phyloP scores from a whole-genome alignment of 2,113 vertebrate species.

The Natator depressus region DNA sequence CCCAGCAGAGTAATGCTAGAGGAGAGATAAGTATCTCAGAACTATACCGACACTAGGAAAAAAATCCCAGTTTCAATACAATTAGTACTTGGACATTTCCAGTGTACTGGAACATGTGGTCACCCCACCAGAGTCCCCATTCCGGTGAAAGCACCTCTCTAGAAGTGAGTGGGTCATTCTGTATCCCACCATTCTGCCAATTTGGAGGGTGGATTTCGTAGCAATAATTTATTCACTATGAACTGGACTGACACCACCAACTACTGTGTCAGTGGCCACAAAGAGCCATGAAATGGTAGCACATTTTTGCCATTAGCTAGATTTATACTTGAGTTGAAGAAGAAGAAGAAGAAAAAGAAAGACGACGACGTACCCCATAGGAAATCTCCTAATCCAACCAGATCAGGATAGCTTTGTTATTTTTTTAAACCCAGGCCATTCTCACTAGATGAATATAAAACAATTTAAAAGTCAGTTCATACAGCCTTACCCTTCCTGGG shows the following conservation, averaged over 20 bases:
- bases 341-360: constrained; percentile 7
- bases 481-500: rapidly evolving
- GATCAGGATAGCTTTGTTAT: neutral
- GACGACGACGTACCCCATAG: neutral
- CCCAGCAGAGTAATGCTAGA: neutral
- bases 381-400: neutral
- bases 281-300: neutral
- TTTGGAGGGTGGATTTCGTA: too few species aligned
- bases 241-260: neutral
- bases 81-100: too few species aligned
- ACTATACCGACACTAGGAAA: too few species aligned
- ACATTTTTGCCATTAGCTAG: neutral
- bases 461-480: neutral
- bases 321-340: constrained; percentile 4
- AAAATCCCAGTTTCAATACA: too few species aligned
- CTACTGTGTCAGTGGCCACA: neutral
- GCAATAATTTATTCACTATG: too few species aligned
- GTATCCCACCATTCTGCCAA: too few species aligned
- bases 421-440: neutral
- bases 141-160: too few species aligned
- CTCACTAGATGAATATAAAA: neutral
- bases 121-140: too few species aligned
- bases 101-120: too few species aligned
- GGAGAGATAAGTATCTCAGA: too few species aligned
- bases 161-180: too few species aligned